Evolutionary conservation across 2,888 invertebrate genomes (phyloP).

Genomic region (Leptopterna dolabrata): DNA sequence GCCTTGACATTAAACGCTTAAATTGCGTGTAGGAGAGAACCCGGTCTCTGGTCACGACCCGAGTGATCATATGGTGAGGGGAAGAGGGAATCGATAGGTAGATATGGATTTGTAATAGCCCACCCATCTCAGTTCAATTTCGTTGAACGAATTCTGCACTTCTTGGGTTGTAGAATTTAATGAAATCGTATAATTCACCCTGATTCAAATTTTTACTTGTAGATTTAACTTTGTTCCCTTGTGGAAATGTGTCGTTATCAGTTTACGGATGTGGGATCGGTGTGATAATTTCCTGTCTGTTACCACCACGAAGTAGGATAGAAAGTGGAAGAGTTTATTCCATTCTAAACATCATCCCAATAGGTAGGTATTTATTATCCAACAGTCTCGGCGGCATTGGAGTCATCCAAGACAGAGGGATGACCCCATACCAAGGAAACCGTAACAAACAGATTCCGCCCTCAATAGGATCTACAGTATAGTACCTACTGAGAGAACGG

Average conservation of each 20-base stretch:
- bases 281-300: too few species aligned
- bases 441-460: background rate
- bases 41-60: slow-evolving; percentile 16
- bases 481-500: background rate
- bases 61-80: background rate
- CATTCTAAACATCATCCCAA: too few species aligned
- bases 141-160: background rate
- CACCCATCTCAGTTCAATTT: background rate
- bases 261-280: too few species aligned
- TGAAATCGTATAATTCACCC: too few species aligned
- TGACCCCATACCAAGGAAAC: background rate
- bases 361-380: too few species aligned
- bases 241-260: too few species aligned
- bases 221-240: too few species aligned
- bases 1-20: slow-evolving; percentile 16
- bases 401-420: background rate
- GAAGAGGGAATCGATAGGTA: background rate
- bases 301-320: too few species aligned
- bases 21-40: background rate
- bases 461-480: background rate
- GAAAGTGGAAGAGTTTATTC: too few species aligned
- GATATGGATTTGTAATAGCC: background rate
- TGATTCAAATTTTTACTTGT: too few species aligned
- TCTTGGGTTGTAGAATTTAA: background rate
- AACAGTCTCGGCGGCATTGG: too few species aligned